Evolutionary conservation across 1,140 invertebrate genomes (phyloP), one percentile per base, ranked within the genome.

Genomic region (Drosophila subpulchrella): DNA sequence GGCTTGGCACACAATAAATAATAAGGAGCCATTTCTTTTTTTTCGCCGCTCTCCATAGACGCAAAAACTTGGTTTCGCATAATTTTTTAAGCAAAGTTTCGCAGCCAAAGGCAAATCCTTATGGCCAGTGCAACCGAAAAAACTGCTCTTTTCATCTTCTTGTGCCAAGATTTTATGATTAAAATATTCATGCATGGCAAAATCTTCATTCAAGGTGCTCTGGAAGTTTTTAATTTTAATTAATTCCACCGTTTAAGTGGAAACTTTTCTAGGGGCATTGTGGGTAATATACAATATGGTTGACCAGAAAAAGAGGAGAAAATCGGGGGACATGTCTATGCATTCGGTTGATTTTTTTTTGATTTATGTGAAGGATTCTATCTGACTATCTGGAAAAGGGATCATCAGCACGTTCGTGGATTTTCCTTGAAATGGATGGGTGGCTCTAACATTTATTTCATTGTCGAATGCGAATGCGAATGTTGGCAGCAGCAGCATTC

Each of bases 101-200:
- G 27, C 54, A 36, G 55, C 42, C 15, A 32, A 71, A 60, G 41
- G 34, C 46, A 54, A 76, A 62, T 75, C 51, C 44, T 74, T 74
- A 62, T 74, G 57, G 30, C 41, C 54, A 41, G 10, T 57, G 46
- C 60, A 34, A 32, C 20, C 27, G 15, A 51, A 65, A 61, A 75
- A 61, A 59, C 34, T 46, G 59, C 34, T 57, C 53, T 76, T 75
- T 81, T 57, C 38, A 51, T 61, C 63, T 46, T 58, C n/a, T 65
- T 53, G 12, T 38, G 53, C 39, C 53, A 48, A 57, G 39, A 59
- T 44, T 68, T 66, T 66, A 68, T 88, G 75, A 86, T 88, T 79
- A 82, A 88, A 88, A 66, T 73, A 82, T 88, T 82, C 67, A 66
- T 86, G 67, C 57, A 61, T 72, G 59, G 53, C 57, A 48, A 51